Base-by-base conservation (phyloP, 2,113 vertebrate genomes). In the Ailurus styani region DNA sequence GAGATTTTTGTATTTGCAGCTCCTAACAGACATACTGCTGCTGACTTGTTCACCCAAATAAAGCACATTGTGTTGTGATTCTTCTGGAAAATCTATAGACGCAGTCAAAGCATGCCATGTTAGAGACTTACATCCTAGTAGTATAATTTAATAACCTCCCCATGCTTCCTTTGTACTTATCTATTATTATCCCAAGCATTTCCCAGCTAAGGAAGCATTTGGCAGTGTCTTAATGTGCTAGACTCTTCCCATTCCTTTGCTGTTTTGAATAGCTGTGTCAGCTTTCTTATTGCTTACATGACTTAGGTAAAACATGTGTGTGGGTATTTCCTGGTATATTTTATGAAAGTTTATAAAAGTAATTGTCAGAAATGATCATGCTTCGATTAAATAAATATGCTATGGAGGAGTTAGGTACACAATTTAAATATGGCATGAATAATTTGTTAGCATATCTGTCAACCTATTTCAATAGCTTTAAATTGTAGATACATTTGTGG, bases 331-430 rank as follows among this genome's bases (percentile, higher is more conserved):
- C 85, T 96, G 79, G 91, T 95, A 87, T 93, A 95, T 96, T 97
- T 98, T 96, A 95, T 79, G 91, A 79, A 98, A 97, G 75, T 97
- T 98, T 98, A 96, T 83, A 97, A 97, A 98, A 98, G 78, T 93
- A 98, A 98, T 98, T 98, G 96, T 98, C 98, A 98, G 98, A 98
- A 98, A 97, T 75, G 82, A 98, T 98, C 87, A 96, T 77, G 42
- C 42, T 97, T 98, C 98, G 97, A 98, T 98, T 98, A 98, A 98
- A 98, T 98, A 98, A 98, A 98, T 98, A 96, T 78, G 72, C 93
- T 95, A 91, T 52, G 96, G 86, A 5, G 3, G 90, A 79, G 90
- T 70, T 95, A 97, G 96, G 98, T 98, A 96, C 73, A 87, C 70
- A 94, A 97, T 98, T 98, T 97, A 98, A 98, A 97, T 97, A 96